A percentile compares a stretch with the other conserved stretches of the same genome.
Conservation (phyloP, 1,140 invertebrate genomes). For the Lordiphosa collinella region DNA sequence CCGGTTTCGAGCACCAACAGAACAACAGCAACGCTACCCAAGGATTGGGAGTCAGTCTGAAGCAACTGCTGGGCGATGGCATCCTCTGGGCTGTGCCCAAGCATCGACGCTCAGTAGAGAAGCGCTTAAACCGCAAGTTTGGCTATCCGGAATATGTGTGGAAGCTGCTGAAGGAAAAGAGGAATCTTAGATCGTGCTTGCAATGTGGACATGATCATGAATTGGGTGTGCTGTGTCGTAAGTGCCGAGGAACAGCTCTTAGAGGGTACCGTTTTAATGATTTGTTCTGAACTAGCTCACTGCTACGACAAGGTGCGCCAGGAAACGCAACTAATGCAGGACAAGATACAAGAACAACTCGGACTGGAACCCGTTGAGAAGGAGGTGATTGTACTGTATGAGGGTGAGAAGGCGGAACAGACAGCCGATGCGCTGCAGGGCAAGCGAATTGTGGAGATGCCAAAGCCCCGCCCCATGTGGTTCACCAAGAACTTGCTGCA, state of each 20-base stretch:
- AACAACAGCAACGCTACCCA: constrained; percentile 4
- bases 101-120: constrained; percentile 87
- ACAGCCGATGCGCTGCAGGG: constrained; percentile 81
- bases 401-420: constrained; percentile 85
- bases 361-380: constrained; percentile 87
- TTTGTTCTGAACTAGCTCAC: constrained; percentile 81
- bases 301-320: constrained; percentile 90
- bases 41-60: constrained; percentile 80
- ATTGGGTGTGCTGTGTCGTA: constrained; percentile 88
- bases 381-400: constrained; percentile 91
- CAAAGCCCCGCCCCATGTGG: constrained; percentile 87
- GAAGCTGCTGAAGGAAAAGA: constrained; percentile 87
- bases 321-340: constrained; percentile 89
- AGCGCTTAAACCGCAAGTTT: constrained; percentile 86
- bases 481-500: constrained; percentile 91
- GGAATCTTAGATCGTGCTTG: constrained; percentile 86
- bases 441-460: constrained; percentile 87
- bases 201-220: constrained; percentile 91
- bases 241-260: constrained; percentile 86
- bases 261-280: background rate
- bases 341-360: constrained; percentile 86
- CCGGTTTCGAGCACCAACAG: constrained; percentile 36
- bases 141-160: constrained; percentile 83
- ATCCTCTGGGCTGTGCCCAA: constrained; percentile 91
- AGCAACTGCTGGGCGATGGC: constrained; percentile 86